These are phyloP conservation scores for Panzeria rudis DNA, from an alignment of 2,888 invertebrate species.

Conservation along the genomic window DNA sequence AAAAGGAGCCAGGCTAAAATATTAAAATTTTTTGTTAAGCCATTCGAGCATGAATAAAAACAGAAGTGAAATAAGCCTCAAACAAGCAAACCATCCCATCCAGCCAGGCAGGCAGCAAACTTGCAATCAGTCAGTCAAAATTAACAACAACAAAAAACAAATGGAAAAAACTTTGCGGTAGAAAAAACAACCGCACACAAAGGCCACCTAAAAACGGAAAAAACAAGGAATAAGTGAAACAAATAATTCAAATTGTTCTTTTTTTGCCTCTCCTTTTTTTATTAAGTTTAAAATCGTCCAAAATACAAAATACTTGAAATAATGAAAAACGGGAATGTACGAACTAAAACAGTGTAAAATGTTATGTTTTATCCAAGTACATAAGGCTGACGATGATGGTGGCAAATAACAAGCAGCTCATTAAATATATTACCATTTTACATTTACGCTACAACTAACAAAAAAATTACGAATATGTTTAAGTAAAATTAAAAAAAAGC, in stretches of 20 bases:
- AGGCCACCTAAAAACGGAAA: conserved; percentile 13
- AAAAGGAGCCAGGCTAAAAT: conserved; percentile 17
- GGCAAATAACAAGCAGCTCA: conserved; percentile 63
- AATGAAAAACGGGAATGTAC: neutral
- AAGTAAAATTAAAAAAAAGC: neutral
- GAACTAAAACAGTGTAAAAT: conserved; percentile 15
- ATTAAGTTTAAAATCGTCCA: conserved; percentile 21
- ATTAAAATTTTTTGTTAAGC: conserved; percentile 25
- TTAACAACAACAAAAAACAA: conserved; percentile 12
- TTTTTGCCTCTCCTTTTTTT: neutral
- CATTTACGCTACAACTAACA: conserved; percentile 59
- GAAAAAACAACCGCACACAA: conserved; percentile 42
- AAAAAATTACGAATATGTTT: conserved; percentile 20
- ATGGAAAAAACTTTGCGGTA: conserved; percentile 29
- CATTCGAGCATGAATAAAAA: conserved; percentile 46
- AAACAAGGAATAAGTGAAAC: conserved; percentile 14
- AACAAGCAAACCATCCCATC: conserved; percentile 29
- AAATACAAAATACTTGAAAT: conserved; percentile 12
- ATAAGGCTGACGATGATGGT: conserved; percentile 23
- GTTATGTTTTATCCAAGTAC: conserved; percentile 21
- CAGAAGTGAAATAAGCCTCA: conserved; percentile 58
- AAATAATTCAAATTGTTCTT: conserved; percentile 22
- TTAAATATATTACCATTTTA: conserved; percentile 67
- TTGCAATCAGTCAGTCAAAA: conserved; percentile 35
- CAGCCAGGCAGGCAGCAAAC: conserved; percentile 35